Evolutionary conservation across 2,888 invertebrate genomes (phyloP), one percentile per base, ranked within the genome.

Genomic region (Platycheirus rosarum): DNA sequence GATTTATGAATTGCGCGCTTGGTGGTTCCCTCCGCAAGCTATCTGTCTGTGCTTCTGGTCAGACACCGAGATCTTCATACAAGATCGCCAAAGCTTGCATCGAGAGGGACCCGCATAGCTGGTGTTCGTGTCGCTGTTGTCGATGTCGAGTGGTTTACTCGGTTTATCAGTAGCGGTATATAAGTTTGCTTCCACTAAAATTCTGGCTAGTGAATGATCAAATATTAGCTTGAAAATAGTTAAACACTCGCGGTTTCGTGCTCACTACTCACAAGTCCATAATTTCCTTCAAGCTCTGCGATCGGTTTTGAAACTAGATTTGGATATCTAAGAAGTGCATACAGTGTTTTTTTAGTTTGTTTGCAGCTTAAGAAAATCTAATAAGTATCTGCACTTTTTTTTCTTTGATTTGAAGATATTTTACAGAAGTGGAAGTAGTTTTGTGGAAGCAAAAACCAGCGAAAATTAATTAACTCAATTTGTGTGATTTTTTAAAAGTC

Each of bases 121-220:
- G 63, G 62, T 53, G 14, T 35, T 71, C 53, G 51, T 66, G 20
- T 73, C 62, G 53, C 23, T 51, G 49, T 63, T 57, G 20, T 73
- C 62, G 53, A 23, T 51, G 49, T 63, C 51, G 62, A 80, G 60
- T 70, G 66, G 75, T 71, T 66, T 55, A 73, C 51, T 80, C 46
- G 66, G 71, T 82, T 77, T 73, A 77, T 77, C 82, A 68, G 48
- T 76, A 20, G 35, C 35, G 70, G 77, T 82, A 82, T 82, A 82
- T 73, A 82, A 82, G 77, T 71, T 73, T 82, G 84, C 85, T 88
- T 79, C 76, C 77, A 84, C 85, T 85, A 85, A 82, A 86, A 87
- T 88, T 88, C 88, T 88, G 89, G 88, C 88, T 89, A 89, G 89
- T 89, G 86, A 87, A 86, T 86, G 87, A 87, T 85, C 88, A 88